These are phyloP conservation scores for Sinelater perroti DNA, from an alignment of 2,888 invertebrate species.

Conservation along the genomic window DNA sequence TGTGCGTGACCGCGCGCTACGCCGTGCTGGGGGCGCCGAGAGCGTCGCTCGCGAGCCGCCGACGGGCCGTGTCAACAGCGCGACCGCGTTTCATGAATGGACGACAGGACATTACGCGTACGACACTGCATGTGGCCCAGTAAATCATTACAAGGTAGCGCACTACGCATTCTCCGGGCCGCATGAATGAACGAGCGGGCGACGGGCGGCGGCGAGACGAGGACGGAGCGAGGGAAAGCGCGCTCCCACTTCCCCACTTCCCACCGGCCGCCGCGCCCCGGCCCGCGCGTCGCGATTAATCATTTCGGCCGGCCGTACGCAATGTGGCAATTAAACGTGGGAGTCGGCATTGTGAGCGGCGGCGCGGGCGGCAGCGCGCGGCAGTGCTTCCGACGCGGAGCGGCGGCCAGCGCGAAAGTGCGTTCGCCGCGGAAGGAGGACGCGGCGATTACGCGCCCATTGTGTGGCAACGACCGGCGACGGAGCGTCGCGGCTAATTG, in stretches of 20 bases:
- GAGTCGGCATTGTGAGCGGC: conserved; percentile 14
- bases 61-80: conserved; percentile 28
- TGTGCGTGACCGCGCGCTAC: conserved; percentile 23
- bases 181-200: conserved; percentile 50
- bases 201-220: too few species aligned
- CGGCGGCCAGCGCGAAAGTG: too few species aligned
- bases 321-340: conserved; percentile 28
- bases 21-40: conserved; percentile 19
- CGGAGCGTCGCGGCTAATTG: too few species aligned
- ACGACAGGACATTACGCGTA: conserved; percentile 48
- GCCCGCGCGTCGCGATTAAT: conserved; percentile 38
- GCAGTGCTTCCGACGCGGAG: too few species aligned
- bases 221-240: conserved; percentile 46
- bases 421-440: too few species aligned
- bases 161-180: conserved; percentile 50
- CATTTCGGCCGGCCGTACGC: conserved; percentile 19
- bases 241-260: conserved; percentile 35
- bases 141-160: conserved; percentile 47
- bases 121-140: conserved; percentile 46
- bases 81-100: conserved; percentile 52
- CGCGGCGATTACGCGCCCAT: too few species aligned
- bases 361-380: background rate
- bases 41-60: conserved; percentile 30
- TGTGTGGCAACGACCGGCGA: too few species aligned
- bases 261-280: too few species aligned